Percentiles rank a stretch among this genome's conserved stretches.
Evolutionary conservation across 1,140 invertebrate genomes (phyloP).

Genomic region (Archivesica marissinica): DNA sequence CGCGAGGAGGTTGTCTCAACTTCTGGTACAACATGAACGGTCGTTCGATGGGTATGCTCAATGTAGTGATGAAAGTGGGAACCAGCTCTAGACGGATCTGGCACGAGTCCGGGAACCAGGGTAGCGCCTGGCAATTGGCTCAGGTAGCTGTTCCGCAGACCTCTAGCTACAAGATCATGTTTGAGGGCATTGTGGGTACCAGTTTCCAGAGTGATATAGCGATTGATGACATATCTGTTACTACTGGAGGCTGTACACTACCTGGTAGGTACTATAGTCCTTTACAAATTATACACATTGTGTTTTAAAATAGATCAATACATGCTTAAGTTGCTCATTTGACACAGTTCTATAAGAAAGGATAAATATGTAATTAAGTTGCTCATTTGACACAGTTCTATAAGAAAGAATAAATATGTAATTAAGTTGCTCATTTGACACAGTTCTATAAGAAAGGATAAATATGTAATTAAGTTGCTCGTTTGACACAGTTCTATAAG

Average conservation of each 20-base stretch:
- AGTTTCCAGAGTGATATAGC: constrained; percentile 88
- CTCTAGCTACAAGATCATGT: constrained; percentile 85
- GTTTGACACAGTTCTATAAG: too few relatives aligned
- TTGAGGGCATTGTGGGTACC: constrained; percentile 88
- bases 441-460: too few relatives aligned
- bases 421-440: too few relatives aligned
- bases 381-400: too few relatives aligned
- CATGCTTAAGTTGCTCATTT: too few relatives aligned
- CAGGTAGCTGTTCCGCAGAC: constrained; percentile 67
- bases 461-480: too few relatives aligned
- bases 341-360: too few relatives aligned
- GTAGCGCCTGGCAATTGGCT: constrained; percentile 75
- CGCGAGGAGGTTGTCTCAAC: constrained; percentile 68
- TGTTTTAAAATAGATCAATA: too few relatives aligned
- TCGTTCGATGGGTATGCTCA: constrained; percentile 69
- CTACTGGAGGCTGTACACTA: constrained; percentile 83
- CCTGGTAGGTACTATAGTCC: too few relatives aligned
- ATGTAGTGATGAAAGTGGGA: constrained; percentile 68
- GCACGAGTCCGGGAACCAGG: constrained; percentile 77
- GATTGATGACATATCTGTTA: constrained; percentile 89
- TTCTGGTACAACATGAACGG: constrained; percentile 80
- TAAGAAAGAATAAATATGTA: too few relatives aligned
- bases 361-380: too few relatives aligned
- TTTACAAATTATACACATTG: too few relatives aligned
- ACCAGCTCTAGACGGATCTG: constrained; percentile 69